Conservation (phyloP, 2,797 vertebrate genomes). For the Trachops cirrhosus region DNA sequence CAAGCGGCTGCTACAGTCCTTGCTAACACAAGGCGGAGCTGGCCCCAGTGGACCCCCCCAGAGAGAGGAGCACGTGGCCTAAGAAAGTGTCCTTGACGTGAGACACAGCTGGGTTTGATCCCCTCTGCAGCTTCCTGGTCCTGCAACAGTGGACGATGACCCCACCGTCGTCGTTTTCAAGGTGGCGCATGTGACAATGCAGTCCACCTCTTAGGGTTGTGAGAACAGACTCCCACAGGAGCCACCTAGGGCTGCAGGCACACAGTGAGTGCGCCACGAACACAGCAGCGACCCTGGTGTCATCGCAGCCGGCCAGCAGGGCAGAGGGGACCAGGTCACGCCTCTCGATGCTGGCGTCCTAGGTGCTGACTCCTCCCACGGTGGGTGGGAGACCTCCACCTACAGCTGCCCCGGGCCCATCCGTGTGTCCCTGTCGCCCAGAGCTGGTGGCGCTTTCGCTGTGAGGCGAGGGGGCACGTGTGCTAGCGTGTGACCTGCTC, state of each 20-base stretch:
- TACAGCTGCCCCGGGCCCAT: rapidly evolving
- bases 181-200: rapidly evolving
- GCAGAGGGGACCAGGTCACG: rapidly evolving
- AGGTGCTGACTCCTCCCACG: rapidly evolving
- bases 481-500: not conserved
- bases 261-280: rapidly evolving
- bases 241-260: rapidly evolving
- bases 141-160: not conserved
- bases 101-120: too few species aligned
- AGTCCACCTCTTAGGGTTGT: rapidly evolving
- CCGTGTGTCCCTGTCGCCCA: too few species aligned
- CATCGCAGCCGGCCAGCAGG: not conserved
- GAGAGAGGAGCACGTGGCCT: not conserved
- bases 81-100: not conserved
- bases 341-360: rapidly evolving
- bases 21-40: rapidly evolving
- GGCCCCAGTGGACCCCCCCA: not conserved
- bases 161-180: rapidly evolving
- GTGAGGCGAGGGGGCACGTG: too few species aligned
- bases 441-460: rapidly evolving
- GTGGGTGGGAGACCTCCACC: rapidly evolving
- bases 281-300: not conserved
- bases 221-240: not conserved
- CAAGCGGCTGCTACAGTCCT: not conserved
- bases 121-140: not conserved